Evolutionary conservation across 2,888 invertebrate genomes (phyloP).

Genomic region (Melieria crassipennis): DNA sequence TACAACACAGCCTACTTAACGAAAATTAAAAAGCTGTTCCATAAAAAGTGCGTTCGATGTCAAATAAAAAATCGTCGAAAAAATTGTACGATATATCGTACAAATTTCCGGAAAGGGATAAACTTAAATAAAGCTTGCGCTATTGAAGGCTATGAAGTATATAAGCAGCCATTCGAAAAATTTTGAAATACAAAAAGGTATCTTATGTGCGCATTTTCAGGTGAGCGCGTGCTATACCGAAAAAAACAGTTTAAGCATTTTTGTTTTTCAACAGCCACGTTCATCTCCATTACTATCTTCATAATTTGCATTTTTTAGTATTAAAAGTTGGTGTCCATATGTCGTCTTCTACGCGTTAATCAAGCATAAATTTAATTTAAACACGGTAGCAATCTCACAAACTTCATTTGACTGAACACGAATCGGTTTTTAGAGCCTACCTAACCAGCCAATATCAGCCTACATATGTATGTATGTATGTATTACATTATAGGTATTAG

Average conservation of each 20-base stretch:
- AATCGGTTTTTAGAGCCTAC: not conserved
- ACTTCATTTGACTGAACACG: slow-evolving; percentile 31
- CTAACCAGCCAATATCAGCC: too few species aligned
- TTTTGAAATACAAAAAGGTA: too few species aligned
- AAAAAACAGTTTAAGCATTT: slow-evolving; percentile 37
- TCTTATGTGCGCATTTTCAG: slow-evolving; percentile 12
- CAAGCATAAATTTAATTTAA: slow-evolving; percentile 39
- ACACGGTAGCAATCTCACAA: slow-evolving; percentile 40
- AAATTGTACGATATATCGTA: too few species aligned
- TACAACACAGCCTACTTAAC: too few species aligned
- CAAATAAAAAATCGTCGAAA: too few species aligned
- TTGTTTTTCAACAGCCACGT: not conserved
- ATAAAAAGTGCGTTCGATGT: too few species aligned
- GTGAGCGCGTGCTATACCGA: slow-evolving; percentile 40
- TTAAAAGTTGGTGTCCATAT: slow-evolving; percentile 29
- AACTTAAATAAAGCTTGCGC: too few species aligned
- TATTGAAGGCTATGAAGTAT: too few species aligned
- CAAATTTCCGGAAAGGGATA: too few species aligned
- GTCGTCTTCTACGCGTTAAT: slow-evolving; percentile 39
- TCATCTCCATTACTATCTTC: slow-evolving; percentile 6
- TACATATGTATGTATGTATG: slow-evolving; percentile 2
- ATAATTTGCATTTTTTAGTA: slow-evolving; percentile 8
- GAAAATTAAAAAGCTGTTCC: too few species aligned
- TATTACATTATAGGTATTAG: not conserved
- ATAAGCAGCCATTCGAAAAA: too few species aligned